These are phyloP conservation scores for Amblyjoppa proteus DNA, from an alignment of 2,888 invertebrate species.

Conservation along the genomic window DNA sequence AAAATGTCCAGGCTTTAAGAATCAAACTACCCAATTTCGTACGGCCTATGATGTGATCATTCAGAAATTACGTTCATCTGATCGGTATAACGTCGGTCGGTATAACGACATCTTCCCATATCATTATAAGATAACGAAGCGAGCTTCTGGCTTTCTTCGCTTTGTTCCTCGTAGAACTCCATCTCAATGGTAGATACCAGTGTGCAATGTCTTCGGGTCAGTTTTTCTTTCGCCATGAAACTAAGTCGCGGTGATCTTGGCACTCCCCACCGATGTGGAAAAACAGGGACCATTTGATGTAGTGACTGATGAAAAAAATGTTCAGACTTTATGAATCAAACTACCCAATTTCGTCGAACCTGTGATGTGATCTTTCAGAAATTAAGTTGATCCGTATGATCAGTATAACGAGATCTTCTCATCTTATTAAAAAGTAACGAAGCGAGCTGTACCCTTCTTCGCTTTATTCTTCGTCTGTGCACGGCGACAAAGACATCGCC, in stretches of 20 bases:
- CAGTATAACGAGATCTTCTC: background rate
- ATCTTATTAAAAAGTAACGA: background rate
- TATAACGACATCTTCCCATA: background rate
- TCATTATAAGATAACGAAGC: background rate
- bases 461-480: background rate
- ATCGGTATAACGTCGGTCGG: background rate
- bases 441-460: background rate
- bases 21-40: no score
- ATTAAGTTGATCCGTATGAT: background rate
- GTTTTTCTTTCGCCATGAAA: conserved; percentile 19
- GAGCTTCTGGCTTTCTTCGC: background rate
- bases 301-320: no score
- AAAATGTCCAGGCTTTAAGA: no score
- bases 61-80: background rate
- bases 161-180: background rate
- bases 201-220: conserved; percentile 26
- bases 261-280: no score
- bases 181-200: background rate
- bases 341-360: no score
- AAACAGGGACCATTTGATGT: no score
- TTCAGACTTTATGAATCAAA: no score
- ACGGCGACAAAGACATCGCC: background rate
- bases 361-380: no score
- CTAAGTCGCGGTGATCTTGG: background rate
- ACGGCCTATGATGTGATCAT: background rate